Evolutionary conservation across 1,140 invertebrate species (phyloP).

Genomic region (Caerostris extrusa): DNA sequence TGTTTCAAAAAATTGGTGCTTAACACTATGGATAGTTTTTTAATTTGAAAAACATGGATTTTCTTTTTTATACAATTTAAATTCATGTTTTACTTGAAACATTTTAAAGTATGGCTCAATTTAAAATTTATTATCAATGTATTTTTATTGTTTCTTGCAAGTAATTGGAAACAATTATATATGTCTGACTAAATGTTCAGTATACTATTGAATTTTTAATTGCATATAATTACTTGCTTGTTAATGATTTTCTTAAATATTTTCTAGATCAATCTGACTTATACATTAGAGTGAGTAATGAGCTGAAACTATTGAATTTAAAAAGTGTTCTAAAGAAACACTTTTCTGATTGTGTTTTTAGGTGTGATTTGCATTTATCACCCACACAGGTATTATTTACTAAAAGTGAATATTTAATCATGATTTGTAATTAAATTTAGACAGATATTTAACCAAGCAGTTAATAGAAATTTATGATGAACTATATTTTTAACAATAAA

Average conservation of each 20-base stretch:
- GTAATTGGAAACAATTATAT: too few species aligned
- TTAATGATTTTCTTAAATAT: not conserved
- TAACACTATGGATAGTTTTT: too few species aligned
- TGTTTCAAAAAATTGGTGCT: too few species aligned
- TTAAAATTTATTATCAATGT: too few species aligned
- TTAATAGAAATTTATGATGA: not conserved
- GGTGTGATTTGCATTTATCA: conserved; percentile 54
- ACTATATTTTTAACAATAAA: not conserved
- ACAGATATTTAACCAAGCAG: not conserved
- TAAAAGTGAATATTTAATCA: not conserved
- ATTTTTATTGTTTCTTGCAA: too few species aligned
- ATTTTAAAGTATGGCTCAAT: too few species aligned
- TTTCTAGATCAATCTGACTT: conserved; percentile 4
- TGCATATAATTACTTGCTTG: too few species aligned
- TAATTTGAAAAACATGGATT: too few species aligned
- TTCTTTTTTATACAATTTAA: too few species aligned
- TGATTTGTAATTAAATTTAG: not conserved
- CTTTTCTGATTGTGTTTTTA: conserved; percentile 57
- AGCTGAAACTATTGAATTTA: conserved; percentile 63
- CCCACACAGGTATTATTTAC: conserved; percentile 27
- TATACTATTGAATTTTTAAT: too few species aligned
- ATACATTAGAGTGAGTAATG: conserved; percentile 10
- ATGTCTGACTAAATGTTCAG: too few species aligned
- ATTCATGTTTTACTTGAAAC: too few species aligned
- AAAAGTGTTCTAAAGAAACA: conserved; percentile 57